A percentile compares a stretch with the other conserved stretches of the same genome.
These are phyloP conservation scores for Dasypolia templi DNA, from an alignment of 2,888 invertebrate genomes.

Conservation along the genomic window DNA sequence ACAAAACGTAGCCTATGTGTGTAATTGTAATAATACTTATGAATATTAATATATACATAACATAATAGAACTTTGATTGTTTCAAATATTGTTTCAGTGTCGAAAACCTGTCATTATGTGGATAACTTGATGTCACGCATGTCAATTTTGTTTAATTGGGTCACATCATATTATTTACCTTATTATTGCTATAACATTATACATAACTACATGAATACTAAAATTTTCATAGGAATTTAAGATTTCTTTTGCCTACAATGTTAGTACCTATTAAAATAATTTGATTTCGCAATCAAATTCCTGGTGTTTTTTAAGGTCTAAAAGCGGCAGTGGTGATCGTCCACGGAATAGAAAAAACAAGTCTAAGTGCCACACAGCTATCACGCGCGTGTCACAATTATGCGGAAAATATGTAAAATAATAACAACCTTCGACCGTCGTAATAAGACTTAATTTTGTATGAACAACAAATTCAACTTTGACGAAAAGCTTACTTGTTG, in stretches of 20 bases:
- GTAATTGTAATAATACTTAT: background rate
- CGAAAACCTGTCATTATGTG: slow-evolving; percentile 18
- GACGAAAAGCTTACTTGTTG: no score
- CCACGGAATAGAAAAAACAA: no score
- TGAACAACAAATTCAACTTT: no score
- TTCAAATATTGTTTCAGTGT: slow-evolving; percentile 11
- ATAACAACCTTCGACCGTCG: no score
- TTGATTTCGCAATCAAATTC: no score
- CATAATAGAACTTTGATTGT: slow-evolving; percentile 24
- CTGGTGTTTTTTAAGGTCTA: background rate
- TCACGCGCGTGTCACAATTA: no score
- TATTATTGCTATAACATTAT: no score
- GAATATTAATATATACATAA: slow-evolving; percentile 21
- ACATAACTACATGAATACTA: background rate
- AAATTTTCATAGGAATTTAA: background rate
- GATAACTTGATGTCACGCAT: background rate
- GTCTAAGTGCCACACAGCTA: no score
- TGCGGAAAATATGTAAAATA: no score
- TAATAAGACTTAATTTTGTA: no score
- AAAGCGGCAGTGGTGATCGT: no score
- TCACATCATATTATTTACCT: background rate
- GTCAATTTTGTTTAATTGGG: background rate
- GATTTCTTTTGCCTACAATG: background rate
- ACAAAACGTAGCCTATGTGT: background rate
- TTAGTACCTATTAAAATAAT: background rate